Conservation (phyloP, 2,888 invertebrate genomes). For the Pandemis corylana region DNA sequence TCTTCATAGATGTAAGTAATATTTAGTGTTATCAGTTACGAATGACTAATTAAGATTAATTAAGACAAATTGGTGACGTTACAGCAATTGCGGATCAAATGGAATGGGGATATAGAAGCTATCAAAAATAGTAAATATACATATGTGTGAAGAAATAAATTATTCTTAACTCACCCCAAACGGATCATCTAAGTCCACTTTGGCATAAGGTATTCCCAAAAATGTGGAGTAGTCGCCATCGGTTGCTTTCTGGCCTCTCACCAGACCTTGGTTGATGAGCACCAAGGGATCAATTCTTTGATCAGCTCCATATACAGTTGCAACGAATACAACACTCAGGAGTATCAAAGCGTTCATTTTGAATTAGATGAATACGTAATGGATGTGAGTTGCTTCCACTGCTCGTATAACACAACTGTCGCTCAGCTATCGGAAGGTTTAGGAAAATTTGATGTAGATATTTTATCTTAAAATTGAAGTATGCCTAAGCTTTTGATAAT, state of each 20-base stretch:
- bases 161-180: slow-evolving; percentile 75
- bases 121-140: not conserved
- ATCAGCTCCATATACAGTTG: slow-evolving; percentile 51
- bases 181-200: slow-evolving; percentile 68
- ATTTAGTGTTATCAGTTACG: no score
- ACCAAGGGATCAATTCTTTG: slow-evolving; percentile 75
- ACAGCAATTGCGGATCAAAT: no score
- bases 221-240: slow-evolving; percentile 75
- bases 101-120: no score
- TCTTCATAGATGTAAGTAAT: no score
- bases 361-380: slow-evolving; percentile 34
- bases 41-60: not conserved
- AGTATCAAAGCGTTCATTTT: slow-evolving; percentile 53
- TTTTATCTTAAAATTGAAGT: slow-evolving; percentile 3
- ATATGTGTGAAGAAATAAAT: not conserved
- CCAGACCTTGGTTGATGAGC: slow-evolving; percentile 70
- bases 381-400: slow-evolving; percentile 15
- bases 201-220: slow-evolving; percentile 75
- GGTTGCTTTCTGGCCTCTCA: slow-evolving; percentile 67
- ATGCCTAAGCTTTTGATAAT: not conserved
- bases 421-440: slow-evolving; percentile 7
- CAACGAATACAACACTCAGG: slow-evolving; percentile 49
- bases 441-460: slow-evolving; percentile 38
- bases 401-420: slow-evolving; percentile 39
- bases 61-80: not conserved